Conservation (phyloP, 2,113 vertebrate species). For the Pseudorasbora parva region DNA sequence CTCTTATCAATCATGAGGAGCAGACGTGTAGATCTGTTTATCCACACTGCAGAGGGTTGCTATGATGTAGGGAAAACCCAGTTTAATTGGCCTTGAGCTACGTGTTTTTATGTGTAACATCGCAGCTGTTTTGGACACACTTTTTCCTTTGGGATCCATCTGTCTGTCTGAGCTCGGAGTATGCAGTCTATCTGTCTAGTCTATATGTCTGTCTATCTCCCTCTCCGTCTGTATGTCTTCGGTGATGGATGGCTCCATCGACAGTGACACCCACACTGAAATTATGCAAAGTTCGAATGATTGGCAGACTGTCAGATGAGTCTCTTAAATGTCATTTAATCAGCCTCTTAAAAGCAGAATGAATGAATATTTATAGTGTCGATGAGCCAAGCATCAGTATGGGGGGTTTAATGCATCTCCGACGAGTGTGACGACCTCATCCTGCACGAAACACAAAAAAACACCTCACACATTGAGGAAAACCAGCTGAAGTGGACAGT, state of each 20-base stretch:
- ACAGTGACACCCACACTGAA: not conserved
- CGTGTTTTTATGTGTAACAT: conserved; percentile 24
- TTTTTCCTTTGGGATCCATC: conserved; percentile 7
- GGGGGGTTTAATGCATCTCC: not conserved
- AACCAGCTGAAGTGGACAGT: not conserved
- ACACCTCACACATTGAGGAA: conserved; percentile 10
- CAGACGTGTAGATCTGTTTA: conserved; percentile 15
- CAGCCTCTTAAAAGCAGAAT: no score
- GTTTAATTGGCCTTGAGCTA: conserved; percentile 4
- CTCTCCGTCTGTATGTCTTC: not conserved
- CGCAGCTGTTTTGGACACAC: conserved; percentile 17
- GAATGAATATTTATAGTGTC: not conserved
- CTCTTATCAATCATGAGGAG: conserved; percentile 3
- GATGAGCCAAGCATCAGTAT: not conserved
- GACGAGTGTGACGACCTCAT: not conserved
- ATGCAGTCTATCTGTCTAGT: conserved; percentile 22
- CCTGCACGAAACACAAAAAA: not conserved
- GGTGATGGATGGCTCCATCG: conserved; percentile 1
- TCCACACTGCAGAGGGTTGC: conserved; percentile 12
- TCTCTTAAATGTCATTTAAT: not conserved
- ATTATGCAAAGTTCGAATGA: not conserved
- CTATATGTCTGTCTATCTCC: conserved; percentile 4
- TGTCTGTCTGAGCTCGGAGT: conserved; percentile 13
- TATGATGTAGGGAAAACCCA: conserved; percentile 30
- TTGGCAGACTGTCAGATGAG: not conserved